A percentile compares a stretch with the other conserved stretches of the same genome.
Conservation (phyloP, 2,113 vertebrate species). For the Etheostoma spectabile region DNA sequence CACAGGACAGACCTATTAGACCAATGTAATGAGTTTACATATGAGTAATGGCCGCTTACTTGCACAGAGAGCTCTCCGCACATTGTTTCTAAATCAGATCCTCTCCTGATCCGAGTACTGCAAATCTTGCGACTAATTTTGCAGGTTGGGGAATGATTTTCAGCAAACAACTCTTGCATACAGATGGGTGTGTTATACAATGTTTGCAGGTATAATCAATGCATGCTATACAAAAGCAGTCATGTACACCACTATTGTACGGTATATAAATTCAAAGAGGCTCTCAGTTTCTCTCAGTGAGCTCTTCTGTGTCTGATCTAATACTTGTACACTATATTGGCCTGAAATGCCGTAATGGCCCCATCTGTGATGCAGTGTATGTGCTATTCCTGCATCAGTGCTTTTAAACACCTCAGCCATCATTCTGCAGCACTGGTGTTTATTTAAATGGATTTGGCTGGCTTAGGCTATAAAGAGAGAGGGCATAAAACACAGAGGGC, state of each 20-base stretch:
- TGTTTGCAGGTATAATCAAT: not conserved
- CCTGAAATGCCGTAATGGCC: conserved; percentile 53
- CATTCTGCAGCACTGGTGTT: conserved; percentile 72
- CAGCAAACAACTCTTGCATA: conserved; percentile 17
- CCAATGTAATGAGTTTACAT: conserved; percentile 74
- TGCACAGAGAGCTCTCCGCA: conserved; percentile 36
- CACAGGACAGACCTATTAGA: conserved; percentile 70
- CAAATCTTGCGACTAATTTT: conserved; percentile 50
- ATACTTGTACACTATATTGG: conserved; percentile 50
- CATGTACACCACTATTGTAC: conserved; percentile 8
- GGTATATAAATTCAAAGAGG: conserved; percentile 35
- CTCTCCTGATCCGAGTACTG: conserved; percentile 10
- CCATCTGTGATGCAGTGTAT: conserved; percentile 58
- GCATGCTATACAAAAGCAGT: conserved; percentile 4
- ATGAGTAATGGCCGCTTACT: conserved; percentile 73
- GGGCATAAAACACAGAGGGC: conserved; percentile 71
- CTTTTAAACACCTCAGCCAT: conserved; percentile 74
- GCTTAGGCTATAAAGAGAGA: conserved; percentile 73
- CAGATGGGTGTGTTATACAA: not conserved
- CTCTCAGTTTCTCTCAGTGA: conserved; percentile 6
- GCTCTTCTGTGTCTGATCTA: conserved; percentile 42
- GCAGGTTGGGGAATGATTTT: conserved; percentile 28
- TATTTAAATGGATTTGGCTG: conserved; percentile 77
- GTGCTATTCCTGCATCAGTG: conserved; percentile 60
- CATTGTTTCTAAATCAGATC: conserved; percentile 52